Conservation (phyloP, 2,797 vertebrate species). For the Eulemur coronatus region DNA sequence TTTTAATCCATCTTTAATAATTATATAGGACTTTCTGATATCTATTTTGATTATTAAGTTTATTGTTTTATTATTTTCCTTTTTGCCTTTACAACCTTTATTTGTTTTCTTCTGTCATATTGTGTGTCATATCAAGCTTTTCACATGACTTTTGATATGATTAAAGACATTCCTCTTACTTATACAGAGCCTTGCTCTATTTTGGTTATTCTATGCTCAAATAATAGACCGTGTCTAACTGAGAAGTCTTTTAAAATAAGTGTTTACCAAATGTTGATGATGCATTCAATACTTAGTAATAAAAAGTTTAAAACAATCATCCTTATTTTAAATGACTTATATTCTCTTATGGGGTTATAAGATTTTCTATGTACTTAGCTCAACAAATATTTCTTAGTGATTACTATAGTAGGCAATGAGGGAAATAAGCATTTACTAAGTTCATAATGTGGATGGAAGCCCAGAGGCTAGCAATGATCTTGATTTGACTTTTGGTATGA, state of each 20-base stretch:
- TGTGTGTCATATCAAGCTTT: background rate
- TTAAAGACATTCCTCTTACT: background rate
- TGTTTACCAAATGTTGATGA: background rate
- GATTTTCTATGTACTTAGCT: background rate
- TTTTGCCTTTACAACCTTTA: background rate
- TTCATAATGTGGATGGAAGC: background rate
- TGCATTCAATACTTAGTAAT: background rate
- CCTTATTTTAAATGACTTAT: background rate
- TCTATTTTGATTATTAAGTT: background rate
- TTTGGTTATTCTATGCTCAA: background rate
- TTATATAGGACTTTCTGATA: background rate
- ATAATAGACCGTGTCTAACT: background rate
- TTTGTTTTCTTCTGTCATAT: background rate
- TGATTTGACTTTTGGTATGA: background rate
- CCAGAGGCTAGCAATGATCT: background rate
- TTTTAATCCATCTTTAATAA: background rate
- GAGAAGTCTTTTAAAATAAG: background rate
- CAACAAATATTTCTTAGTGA: background rate
- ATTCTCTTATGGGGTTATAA: background rate
- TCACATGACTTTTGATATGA: background rate
- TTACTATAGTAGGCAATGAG: background rate
- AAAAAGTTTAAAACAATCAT: background rate
- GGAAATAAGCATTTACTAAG: background rate
- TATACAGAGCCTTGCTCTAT: background rate
- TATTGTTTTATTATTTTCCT: background rate